Percentiles rank a stretch among this genome's conserved stretches.
phyloP scores from a whole-genome alignment of 2,797 vertebrate species.

The Gambelia wislizenii region DNA sequence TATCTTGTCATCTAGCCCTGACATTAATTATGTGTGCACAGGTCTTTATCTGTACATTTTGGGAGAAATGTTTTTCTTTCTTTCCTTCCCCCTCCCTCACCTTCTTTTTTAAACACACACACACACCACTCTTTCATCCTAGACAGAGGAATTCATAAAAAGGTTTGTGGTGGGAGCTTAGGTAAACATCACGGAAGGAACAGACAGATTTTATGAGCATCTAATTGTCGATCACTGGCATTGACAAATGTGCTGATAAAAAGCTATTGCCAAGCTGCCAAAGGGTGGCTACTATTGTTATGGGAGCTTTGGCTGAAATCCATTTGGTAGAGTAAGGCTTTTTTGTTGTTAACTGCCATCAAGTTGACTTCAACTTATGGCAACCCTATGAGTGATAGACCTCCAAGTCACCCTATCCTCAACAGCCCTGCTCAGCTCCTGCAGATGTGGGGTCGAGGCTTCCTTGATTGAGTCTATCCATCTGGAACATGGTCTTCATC shows the following conservation, averaged over 20 bases:
- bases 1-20: constrained; percentile 76
- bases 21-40: constrained; percentile 72
- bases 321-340: too few species aligned
- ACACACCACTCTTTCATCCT: constrained; percentile 75
- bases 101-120: constrained; percentile 55
- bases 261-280: constrained; percentile 53
- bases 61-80: constrained; percentile 11
- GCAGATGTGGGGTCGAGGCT: too few species aligned
- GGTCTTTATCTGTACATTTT: constrained; percentile 73
- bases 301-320: neutral
- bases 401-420: too few species aligned
- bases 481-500: too few species aligned
- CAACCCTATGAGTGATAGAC: too few species aligned
- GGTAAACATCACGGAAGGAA: constrained; percentile 69
- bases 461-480: too few species aligned
- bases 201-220: constrained; percentile 69
- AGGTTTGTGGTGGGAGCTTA: constrained; percentile 66
- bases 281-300: constrained; percentile 44
- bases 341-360: too few species aligned
- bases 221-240: constrained; percentile 66
- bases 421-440: too few species aligned
- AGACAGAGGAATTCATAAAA: constrained; percentile 65
- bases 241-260: constrained; percentile 53
- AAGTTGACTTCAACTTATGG: too few species aligned
- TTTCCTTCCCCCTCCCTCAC: too few species aligned